Evolutionary conservation across 2,113 vertebrate species (phyloP).

Genomic region (Herpetotheres cachinnans): DNA sequence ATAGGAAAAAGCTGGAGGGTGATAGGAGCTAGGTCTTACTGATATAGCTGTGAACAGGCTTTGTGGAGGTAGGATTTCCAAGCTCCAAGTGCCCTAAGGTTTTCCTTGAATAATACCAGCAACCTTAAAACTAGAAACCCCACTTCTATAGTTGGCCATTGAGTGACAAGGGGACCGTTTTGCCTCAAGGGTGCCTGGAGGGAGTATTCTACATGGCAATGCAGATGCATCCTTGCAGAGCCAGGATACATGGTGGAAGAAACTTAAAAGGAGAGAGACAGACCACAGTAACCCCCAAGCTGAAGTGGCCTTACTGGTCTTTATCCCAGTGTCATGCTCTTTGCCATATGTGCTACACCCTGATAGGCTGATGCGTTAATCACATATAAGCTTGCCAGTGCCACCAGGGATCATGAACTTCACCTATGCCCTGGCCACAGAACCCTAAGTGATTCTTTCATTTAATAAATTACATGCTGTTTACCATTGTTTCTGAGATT

Average conservation of each 20-base stretch:
- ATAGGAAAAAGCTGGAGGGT: neutral
- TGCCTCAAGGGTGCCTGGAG: neutral
- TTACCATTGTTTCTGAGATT: neutral
- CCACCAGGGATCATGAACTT: neutral
- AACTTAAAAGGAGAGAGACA: neutral
- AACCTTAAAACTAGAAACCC: neutral
- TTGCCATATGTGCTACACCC: neutral
- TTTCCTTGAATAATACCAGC: neutral
- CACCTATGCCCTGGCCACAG: neutral
- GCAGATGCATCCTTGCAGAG: neutral
- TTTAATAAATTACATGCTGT: neutral
- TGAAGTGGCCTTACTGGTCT: neutral
- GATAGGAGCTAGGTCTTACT: neutral
- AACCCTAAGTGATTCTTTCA: neutral
- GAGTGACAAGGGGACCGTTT: neutral
- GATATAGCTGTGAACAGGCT: neutral
- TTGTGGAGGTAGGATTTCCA: neutral
- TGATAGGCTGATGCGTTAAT: neutral
- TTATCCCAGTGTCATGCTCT: neutral
- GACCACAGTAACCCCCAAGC: neutral
- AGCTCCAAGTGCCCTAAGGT: neutral
- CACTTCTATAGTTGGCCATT: neutral
- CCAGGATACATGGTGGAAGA: neutral
- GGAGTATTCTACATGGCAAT: neutral
- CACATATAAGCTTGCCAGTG: neutral